Percentiles rank a stretch among this genome's conserved stretches.
Evolutionary conservation across 2,797 vertebrate genomes (phyloP).

Genomic region (Clarias platycephalus): DNA sequence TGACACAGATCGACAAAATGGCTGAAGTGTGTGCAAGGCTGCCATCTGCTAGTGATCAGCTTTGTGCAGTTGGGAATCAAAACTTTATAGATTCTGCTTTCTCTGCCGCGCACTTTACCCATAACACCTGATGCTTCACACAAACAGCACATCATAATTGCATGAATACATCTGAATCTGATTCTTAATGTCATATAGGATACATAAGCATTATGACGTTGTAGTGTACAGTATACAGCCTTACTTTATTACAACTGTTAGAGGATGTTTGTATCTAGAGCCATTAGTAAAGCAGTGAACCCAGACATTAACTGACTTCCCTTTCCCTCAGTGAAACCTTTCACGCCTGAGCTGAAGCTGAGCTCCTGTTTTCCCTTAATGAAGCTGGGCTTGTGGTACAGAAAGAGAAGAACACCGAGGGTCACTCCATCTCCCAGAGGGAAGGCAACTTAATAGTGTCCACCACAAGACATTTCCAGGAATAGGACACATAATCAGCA

Average conservation of each 20-base stretch:
- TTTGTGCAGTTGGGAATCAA: slow-evolving; percentile 49
- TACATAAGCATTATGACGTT: not conserved
- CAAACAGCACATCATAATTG: slow-evolving; percentile 14
- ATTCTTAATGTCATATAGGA: not conserved
- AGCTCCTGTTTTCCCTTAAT: slow-evolving; percentile 47
- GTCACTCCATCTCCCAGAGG: slow-evolving; percentile 30
- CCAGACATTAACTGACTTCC: slow-evolving; percentile 35
- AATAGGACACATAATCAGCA: slow-evolving; percentile 38
- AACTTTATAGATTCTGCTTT: slow-evolving; percentile 51
- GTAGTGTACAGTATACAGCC: not conserved
- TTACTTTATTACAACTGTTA: not conserved
- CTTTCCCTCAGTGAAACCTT: slow-evolving; percentile 12
- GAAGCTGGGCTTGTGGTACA: slow-evolving; percentile 37
- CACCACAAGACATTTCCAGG: slow-evolving; percentile 32
- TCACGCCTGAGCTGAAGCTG: slow-evolving; percentile 17
- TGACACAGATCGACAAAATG: slow-evolving; percentile 53
- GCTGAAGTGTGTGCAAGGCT: slow-evolving; percentile 50
- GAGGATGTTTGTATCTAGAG: slow-evolving; percentile 20
- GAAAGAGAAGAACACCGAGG: slow-evolving; percentile 11
- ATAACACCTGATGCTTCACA: slow-evolving; percentile 9
- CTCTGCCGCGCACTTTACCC: slow-evolving; percentile 30
- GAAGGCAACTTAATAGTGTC: slow-evolving; percentile 45
- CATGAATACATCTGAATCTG: slow-evolving; percentile 5
- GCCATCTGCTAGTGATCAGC: slow-evolving; percentile 52
- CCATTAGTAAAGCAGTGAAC: slow-evolving; percentile 46